These are phyloP conservation scores for Sorex araneus DNA, from an alignment of 2,113 vertebrate genomes.

Conservation along the genomic window DNA sequence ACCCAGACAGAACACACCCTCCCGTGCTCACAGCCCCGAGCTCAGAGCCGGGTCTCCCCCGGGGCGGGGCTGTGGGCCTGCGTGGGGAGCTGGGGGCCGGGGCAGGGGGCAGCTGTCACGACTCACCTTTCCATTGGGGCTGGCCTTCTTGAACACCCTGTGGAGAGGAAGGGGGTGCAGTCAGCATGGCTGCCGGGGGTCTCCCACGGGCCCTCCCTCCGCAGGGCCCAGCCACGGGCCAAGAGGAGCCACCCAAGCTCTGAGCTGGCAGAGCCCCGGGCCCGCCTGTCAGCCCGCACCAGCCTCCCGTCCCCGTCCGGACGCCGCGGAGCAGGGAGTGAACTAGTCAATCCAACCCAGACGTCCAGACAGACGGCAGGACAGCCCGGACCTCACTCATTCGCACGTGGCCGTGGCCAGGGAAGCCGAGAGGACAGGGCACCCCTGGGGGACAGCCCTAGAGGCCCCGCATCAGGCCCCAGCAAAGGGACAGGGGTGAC, in stretches of 20 bases:
- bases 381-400: too few relatives aligned
- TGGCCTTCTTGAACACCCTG: conserved; percentile 96
- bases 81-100: not conserved
- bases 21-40: too few relatives aligned
- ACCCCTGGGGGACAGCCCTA: too few relatives aligned
- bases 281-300: too few relatives aligned
- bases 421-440: too few relatives aligned
- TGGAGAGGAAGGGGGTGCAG: conserved; percentile 70
- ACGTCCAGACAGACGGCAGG: too few relatives aligned
- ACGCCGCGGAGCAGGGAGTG: too few relatives aligned
- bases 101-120: rapidly evolving
- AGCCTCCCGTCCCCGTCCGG: too few relatives aligned
- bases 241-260: not conserved
- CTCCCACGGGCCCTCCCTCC: not conserved
- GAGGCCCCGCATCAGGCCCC: too few relatives aligned
- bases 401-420: too few relatives aligned
- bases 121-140: conserved; percentile 91
- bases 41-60: not conserved
- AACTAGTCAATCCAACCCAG: too few relatives aligned
- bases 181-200: not conserved
- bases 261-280: not conserved
- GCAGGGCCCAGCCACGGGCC: not conserved
- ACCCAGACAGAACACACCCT: not conserved
- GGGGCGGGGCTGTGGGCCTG: not conserved
- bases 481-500: too few relatives aligned